Base-by-base conservation (phyloP, 2,888 invertebrate genomes). In the Hecatera dysodea region DNA sequence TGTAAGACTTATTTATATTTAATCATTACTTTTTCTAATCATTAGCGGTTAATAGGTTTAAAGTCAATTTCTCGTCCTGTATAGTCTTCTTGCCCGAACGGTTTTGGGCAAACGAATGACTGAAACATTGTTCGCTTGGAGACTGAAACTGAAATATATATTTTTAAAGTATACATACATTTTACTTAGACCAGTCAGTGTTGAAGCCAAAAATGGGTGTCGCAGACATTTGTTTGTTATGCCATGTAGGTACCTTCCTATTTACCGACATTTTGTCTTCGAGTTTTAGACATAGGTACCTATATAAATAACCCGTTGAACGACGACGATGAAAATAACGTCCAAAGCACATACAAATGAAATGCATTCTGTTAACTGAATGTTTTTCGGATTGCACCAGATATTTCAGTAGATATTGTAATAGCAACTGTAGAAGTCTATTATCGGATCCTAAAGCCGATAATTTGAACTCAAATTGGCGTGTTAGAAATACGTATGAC, bases 11-110 rank as follows among this genome's bases (percentile, higher is more conserved):
- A 83, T 72, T 81, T 82, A 76, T 83, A n/a, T n/a, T n/a, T n/a
- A 74, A 77, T 75, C 75, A 72, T 68, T 68, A 75, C 62, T 78
- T 83, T 83, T 84, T 83, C 85, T 86, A 82, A 84, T 83, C 82
- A 86, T 85, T 87, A 83, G 85, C 57, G 75, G 67, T 78, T 78
- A 72, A 72, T 85, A 78, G 72, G 66, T 79, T 68, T 69, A 72
- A 75, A 57, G 50, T 82, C 66, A 65, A 74, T 74, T 80, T 80
- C 65, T 82, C 74, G 76, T 82, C 66, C 72, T 72, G 65, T 63
- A 70, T 72, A 84, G 95, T 95, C 95, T 93, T 93, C 94, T 90
- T 94, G 93, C 92, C 94, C 93, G 91, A 94, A 88, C 62, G n/a
- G 42, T 64, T 93, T 95, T 94, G 94, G 91, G 92, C 93, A 94